These are phyloP conservation scores for Drosophila chauvacae DNA, from an alignment of 1,140 invertebrate species.

Conservation along the genomic window DNA sequence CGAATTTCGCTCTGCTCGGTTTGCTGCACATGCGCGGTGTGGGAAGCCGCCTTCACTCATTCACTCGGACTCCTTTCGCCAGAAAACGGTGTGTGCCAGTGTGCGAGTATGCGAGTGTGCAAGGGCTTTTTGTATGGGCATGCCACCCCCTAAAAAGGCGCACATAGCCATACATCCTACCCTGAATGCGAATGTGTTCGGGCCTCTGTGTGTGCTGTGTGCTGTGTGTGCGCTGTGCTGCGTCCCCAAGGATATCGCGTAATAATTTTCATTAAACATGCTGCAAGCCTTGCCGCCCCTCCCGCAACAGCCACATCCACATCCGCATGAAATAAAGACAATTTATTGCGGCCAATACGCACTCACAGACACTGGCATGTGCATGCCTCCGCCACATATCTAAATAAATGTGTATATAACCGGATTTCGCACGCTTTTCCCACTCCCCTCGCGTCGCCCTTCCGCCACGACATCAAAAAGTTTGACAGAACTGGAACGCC, in stretches of 20 bases:
- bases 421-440: slow-evolving; percentile 59
- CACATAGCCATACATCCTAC: slow-evolving; percentile 67
- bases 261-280: slow-evolving; percentile 78
- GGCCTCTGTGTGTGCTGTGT: slow-evolving; percentile 7
- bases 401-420: slow-evolving; percentile 37
- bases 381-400: slow-evolving; percentile 19
- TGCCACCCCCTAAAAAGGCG: slow-evolving; percentile 68
- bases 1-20: slow-evolving; percentile 40
- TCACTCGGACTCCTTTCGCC: slow-evolving; percentile 36
- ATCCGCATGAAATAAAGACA: slow-evolving; percentile 74
- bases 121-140: slow-evolving; percentile 65
- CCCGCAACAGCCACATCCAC: slow-evolving; percentile 52
- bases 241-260: slow-evolving; percentile 74
- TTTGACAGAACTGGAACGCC: slow-evolving; percentile 75
- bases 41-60: slow-evolving; percentile 57
- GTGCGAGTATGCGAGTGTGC: slow-evolving; percentile 13
- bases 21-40: slow-evolving; percentile 48
- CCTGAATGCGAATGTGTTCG: slow-evolving; percentile 16
- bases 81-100: slow-evolving; percentile 21
- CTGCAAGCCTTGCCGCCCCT: slow-evolving; percentile 47
- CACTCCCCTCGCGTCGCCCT: slow-evolving; percentile 28
- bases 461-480: slow-evolving; percentile 66
- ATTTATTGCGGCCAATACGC: slow-evolving; percentile 75
- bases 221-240: slow-evolving; percentile 1
- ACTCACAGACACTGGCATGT: slow-evolving; percentile 33